Base-by-base conservation (phyloP, 2,113 vertebrate genomes). In the Scalopus aquaticus region DNA sequence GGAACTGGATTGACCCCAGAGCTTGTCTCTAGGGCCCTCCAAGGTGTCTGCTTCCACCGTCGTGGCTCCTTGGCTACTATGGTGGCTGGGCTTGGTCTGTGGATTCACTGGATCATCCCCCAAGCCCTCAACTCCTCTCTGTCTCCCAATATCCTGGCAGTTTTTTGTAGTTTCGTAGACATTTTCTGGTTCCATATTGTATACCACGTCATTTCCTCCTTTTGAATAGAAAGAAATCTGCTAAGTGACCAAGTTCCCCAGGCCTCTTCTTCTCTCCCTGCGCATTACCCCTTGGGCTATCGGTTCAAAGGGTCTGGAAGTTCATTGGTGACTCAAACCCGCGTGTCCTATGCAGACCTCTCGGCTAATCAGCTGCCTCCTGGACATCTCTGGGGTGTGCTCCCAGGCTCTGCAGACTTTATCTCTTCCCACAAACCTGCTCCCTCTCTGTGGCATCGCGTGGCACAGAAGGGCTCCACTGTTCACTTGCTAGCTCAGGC, bases 371-470 rank as follows among this genome's bases (percentile, higher is more conserved):
- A 49, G 8, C 62, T 85, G 37, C 37, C 35, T 70, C 39, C 39
- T 69, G 65, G 37, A 51, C 16, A 1, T 78, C 35, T 81, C 35
- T 42, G 7, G 2, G n/a, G 51, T 39, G 9, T 81, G n/a, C 44
- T 89, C 54, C 30, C 1, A 15, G 78, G 35, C 24, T 39, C 46
- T 46, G 2, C 19, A 60, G 46, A 30, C 15, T n/a, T 28, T 32
- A 17, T 9, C 9, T 17, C 11, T 17, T 17, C 35, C 11, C 9
- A 54, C 44, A 42, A 13, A 20, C 44, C 42, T 26, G 24, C 20
- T 49, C n/a, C 0, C 0, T 28, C 69, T 58, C 24, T 0, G 1
- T n/a, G 15, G 37, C 0, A 0, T 26, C 44, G 64, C 70, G 24
- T 44, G 56, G 87, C 1, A 0, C 28, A 54, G 51, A 79, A 76